These are phyloP conservation scores for Spodoptera frugiperda DNA, from an alignment of 1,140 invertebrate species.

Conservation along the genomic window DNA sequence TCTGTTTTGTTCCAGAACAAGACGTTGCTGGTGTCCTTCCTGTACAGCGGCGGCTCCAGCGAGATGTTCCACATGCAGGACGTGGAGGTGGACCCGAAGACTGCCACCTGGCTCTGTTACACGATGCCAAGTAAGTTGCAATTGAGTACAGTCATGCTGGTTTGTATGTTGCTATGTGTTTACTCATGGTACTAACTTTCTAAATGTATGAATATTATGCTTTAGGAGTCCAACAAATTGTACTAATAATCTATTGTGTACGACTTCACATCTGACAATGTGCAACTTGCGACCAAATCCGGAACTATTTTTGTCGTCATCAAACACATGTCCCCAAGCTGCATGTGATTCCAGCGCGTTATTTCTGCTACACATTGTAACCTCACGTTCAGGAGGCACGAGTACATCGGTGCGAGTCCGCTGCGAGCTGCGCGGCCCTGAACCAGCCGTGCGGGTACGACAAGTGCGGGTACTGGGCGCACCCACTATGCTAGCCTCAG, in stretches of 20 bases:
- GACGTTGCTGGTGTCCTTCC: conserved; percentile 93
- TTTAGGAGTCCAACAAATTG: too few relatives aligned
- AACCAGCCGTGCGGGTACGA: conserved; percentile 94
- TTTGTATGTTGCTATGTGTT: background rate
- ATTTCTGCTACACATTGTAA: background rate
- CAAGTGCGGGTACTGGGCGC: conserved; percentile 93
- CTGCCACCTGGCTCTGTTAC: conserved; percentile 94
- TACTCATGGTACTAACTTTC: background rate
- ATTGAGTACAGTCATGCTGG: background rate
- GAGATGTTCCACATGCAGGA: conserved; percentile 93
- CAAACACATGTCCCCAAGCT: too few relatives aligned
- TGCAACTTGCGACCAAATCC: too few relatives aligned
- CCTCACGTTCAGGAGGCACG: conserved; percentile 52
- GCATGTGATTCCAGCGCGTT: background rate
- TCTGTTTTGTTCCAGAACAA: conserved; percentile 91
- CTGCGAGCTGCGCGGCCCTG: conserved; percentile 96
- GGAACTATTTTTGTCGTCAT: too few relatives aligned
- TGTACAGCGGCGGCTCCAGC: conserved; percentile 92
- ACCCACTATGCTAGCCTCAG: conserved; percentile 87
- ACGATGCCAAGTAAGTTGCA: conserved; percentile 89
- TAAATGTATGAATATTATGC: too few relatives aligned
- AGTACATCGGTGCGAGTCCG: conserved; percentile 85
- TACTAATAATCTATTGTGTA: too few relatives aligned
- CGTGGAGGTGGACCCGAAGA: conserved; percentile 93
- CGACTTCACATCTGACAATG: too few relatives aligned